These are phyloP conservation scores for Agriopis leucophaearia DNA, from an alignment of 2,888 invertebrate species.

Conservation along the genomic window DNA sequence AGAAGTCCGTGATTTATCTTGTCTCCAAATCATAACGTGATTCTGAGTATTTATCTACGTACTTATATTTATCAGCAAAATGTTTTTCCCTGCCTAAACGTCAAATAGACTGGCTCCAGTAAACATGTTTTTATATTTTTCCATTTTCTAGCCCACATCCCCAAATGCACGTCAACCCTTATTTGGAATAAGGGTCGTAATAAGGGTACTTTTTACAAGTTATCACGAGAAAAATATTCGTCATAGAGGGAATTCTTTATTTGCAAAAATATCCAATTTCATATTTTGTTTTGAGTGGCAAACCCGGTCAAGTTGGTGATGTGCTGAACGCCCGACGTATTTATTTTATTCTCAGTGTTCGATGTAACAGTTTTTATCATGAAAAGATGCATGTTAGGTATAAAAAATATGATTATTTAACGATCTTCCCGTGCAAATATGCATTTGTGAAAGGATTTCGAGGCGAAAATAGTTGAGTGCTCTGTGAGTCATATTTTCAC, in stretches of 20 bases:
- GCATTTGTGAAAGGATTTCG: not conserved
- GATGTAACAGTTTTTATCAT: not conserved
- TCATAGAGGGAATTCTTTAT: slow-evolving; percentile 43
- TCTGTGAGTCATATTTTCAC: slow-evolving; percentile 6
- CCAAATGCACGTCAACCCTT: slow-evolving; percentile 42
- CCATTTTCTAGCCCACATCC: slow-evolving; percentile 42
- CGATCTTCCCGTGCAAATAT: not conserved
- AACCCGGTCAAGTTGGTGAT: slow-evolving; percentile 36
- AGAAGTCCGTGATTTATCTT: not conserved
- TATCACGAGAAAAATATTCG: slow-evolving; percentile 42
- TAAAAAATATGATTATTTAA: not conserved
- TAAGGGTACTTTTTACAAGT: slow-evolving; percentile 46
- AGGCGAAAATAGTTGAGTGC: slow-evolving; percentile 1
- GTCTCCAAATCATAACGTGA: not conserved
- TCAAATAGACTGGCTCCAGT: slow-evolving; percentile 17
- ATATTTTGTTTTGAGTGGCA: slow-evolving; percentile 37
- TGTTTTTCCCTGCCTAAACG: slow-evolving; percentile 7
- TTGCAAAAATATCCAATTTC: slow-evolving; percentile 44
- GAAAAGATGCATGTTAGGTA: no score
- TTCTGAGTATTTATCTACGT: not conserved
- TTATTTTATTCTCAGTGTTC: slow-evolving; percentile 32
- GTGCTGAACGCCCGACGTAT: slow-evolving; percentile 18
- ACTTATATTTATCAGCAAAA: not conserved
- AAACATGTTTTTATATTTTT: slow-evolving; percentile 43
- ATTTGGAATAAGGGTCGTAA: slow-evolving; percentile 46